A percentile compares a stretch with the other conserved stretches of the same genome.
Conservation (phyloP, 2,113 vertebrate species). For the Notothenia rossii region DNA sequence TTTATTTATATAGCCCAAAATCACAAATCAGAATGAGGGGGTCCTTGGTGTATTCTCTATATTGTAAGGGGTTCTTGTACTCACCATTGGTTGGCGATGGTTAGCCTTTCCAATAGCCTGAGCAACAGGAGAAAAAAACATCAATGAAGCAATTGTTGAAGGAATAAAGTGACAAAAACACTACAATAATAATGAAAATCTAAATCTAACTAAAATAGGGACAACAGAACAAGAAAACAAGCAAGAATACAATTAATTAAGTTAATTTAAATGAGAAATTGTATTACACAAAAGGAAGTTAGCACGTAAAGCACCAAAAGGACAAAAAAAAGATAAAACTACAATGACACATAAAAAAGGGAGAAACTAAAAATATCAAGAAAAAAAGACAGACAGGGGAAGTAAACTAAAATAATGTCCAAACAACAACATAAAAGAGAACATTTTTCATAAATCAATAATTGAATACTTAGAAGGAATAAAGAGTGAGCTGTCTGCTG, state of each 20-base stretch:
- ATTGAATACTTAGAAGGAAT: neutral
- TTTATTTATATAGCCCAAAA: too few relatives aligned
- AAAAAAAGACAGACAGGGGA: neutral
- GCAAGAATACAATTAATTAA: neutral
- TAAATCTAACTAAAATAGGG: neutral
- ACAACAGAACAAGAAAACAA: neutral
- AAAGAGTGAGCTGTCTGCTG: conserved; percentile 12
- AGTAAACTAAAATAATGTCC: neutral
- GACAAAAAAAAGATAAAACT: neutral
- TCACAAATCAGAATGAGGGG: too few relatives aligned
- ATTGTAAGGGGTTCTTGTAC: conserved; percentile 36
- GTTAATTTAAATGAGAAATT: neutral
- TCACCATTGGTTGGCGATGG: conserved; percentile 85
- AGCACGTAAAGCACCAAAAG: neutral
- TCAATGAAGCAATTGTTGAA: neutral
- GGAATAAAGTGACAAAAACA: neutral
- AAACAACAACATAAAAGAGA: neutral
- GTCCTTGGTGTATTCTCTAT: too few relatives aligned
- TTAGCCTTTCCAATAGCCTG: conserved; percentile 87
- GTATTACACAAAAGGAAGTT: too few relatives aligned
- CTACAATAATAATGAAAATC: neutral
- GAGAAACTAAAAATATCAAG: neutral
- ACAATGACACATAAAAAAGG: neutral
- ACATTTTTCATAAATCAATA: neutral
- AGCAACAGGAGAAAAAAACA: conserved; percentile 5